Percentiles rank a stretch among this genome's conserved stretches.
Conservation (phyloP, 2,888 invertebrate genomes). For the Buathra laborator region DNA sequence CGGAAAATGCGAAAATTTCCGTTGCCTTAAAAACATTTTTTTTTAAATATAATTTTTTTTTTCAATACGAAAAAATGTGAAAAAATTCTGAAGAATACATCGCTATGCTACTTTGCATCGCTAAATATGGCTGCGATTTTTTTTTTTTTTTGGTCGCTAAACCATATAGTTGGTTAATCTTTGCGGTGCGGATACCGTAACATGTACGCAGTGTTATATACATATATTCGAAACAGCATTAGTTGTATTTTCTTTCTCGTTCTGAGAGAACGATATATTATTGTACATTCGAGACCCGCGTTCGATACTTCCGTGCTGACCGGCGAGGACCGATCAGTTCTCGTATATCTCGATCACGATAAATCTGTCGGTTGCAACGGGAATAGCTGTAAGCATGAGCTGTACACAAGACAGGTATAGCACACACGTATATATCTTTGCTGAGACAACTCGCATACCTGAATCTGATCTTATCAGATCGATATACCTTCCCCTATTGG, state of each 20-base stretch:
- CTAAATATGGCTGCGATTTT: too few species aligned
- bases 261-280: conserved; percentile 47
- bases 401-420: conserved; percentile 23
- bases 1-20: background rate
- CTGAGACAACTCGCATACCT: conserved; percentile 56
- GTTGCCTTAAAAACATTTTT: background rate
- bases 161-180: background rate
- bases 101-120: too few species aligned
- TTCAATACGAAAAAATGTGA: background rate
- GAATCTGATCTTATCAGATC: conserved; percentile 63
- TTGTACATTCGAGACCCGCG: conserved; percentile 45
- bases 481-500: conserved; percentile 49
- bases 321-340: conserved; percentile 34
- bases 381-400: conserved; percentile 47
- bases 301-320: conserved; percentile 60
- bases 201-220: background rate
- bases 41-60: too few species aligned
- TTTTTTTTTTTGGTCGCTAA: background rate
- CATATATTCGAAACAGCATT: background rate
- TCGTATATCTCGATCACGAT: conserved; percentile 62
- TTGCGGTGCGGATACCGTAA: background rate
- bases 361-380: conserved; percentile 57
- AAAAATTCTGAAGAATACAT: background rate
- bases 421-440: conserved; percentile 36
- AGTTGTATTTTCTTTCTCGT: conserved; percentile 22